phyloP scores from a whole-genome alignment of 1,140 invertebrate species.

The Drosophila obscura region DNA sequence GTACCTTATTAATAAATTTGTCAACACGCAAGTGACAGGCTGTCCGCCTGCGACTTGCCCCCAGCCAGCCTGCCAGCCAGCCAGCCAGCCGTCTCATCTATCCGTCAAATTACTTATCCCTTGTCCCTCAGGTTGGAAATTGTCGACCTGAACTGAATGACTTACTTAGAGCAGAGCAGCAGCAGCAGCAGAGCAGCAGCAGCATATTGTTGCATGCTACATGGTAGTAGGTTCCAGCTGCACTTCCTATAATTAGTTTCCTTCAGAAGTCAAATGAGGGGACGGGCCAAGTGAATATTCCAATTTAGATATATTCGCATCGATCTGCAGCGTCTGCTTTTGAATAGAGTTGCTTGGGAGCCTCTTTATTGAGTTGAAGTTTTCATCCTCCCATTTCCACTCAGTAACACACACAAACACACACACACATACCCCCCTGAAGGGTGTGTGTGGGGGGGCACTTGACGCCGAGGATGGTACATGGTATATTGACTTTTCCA shows the following conservation, averaged over 20 bases:
- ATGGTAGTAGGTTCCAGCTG: slow-evolving; percentile 2
- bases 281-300: not conserved
- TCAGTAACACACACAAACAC: not conserved
- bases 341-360: too few relatives aligned
- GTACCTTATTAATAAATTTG: slow-evolving; percentile 84
- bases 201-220: slow-evolving; percentile 72
- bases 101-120: slow-evolving; percentile 77
- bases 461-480: slow-evolving; percentile 24
- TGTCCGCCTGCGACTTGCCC: slow-evolving; percentile 71
- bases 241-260: not conserved
- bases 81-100: slow-evolving; percentile 37
- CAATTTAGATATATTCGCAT: too few relatives aligned
- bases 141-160: slow-evolving; percentile 39
- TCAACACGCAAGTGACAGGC: slow-evolving; percentile 83
- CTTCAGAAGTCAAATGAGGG: slow-evolving; percentile 30
- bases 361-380: too few relatives aligned
- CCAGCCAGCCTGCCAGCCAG: slow-evolving; percentile 7
- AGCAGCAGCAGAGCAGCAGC: not conserved
- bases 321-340: too few relatives aligned
- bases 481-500: slow-evolving; percentile 56
- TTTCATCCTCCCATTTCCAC: not conserved
- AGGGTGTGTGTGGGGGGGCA: slow-evolving; percentile 16
- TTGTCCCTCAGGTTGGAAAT: slow-evolving; percentile 42
- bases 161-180: too few relatives aligned
- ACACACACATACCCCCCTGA: not conserved